Conservation (phyloP, 2,113 vertebrate species). For the Formicarius rufipectus region DNA sequence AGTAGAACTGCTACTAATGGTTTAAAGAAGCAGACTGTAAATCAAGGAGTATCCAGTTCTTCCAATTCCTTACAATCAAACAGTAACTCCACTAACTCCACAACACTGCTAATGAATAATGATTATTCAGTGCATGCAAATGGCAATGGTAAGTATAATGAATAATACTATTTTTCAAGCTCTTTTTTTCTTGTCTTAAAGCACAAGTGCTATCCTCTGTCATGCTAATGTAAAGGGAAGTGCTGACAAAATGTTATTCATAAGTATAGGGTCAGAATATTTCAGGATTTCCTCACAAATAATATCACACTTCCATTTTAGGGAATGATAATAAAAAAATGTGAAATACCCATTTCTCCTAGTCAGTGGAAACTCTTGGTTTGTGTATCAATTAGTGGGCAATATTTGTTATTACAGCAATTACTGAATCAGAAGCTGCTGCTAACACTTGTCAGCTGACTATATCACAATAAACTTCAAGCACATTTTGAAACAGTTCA, state of each 20-base stretch:
- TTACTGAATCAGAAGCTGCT: not conserved
- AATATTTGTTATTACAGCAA: not conserved
- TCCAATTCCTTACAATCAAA: slow-evolving; percentile 83
- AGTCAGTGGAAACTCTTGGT: not conserved
- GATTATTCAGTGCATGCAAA: slow-evolving; percentile 76
- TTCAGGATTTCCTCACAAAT: not conserved
- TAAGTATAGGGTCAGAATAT: not conserved
- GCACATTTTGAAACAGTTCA: not conserved
- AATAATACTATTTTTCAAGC: slow-evolving; percentile 1
- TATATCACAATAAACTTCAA: not conserved
- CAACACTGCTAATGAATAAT: slow-evolving; percentile 78
- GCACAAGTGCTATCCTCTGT: not conserved
- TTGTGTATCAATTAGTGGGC: not conserved
- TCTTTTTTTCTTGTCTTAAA: slow-evolving; percentile 2
- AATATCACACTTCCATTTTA: not conserved
- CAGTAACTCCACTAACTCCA: slow-evolving; percentile 81
- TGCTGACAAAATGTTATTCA: not conserved
- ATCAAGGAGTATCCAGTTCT: slow-evolving; percentile 82
- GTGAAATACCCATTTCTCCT: not conserved
- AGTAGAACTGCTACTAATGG: slow-evolving; percentile 82
- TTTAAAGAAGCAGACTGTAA: slow-evolving; percentile 82
- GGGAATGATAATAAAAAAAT: not conserved
- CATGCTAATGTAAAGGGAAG: not conserved
- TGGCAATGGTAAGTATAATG: slow-evolving; percentile 75
- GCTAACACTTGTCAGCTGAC: not conserved